Conservation (phyloP, 1,140 invertebrate genomes). For the Caenorhabditis elegans region WBcel235 BX284603.4:860501-861000, state of each 20-base stretch:
- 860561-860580: too few relatives aligned
- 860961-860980: background rate
- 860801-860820: background rate
- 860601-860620: too few relatives aligned
- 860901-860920: background rate
- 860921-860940: background rate
- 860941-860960: background rate
- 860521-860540: too few relatives aligned
- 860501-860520: too few relatives aligned
- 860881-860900: constrained; percentile 7
- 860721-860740: background rate
- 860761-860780: background rate
- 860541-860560: too few relatives aligned
- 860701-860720: background rate
- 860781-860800: constrained; percentile 25
- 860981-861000: background rate
- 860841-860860: background rate
- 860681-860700: background rate
- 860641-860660: background rate
- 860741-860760: background rate
- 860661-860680: background rate
- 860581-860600: too few relatives aligned
- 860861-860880: background rate
- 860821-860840: background rate
- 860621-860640: too few relatives aligned